phyloP scores from a whole-genome alignment of 37 sponge, comb jelly and placozoan species.

The Diacarnus erythraeanus region DNA sequence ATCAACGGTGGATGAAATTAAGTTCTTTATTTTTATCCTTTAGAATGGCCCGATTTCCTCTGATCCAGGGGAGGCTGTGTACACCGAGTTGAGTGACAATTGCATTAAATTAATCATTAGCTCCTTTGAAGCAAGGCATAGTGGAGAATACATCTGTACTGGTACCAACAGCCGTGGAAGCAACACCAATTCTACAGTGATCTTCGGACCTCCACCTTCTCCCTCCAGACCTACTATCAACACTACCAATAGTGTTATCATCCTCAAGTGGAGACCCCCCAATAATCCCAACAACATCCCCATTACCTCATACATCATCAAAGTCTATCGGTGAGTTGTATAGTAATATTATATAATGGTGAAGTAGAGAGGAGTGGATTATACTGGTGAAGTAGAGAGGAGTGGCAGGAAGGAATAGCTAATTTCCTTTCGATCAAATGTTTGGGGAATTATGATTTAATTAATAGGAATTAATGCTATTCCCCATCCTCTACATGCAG shows the following conservation, averaged over 20 bases:
- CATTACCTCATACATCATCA: not conserved
- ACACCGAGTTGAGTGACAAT: not conserved
- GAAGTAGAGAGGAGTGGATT: not conserved
- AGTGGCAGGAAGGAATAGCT: too few species aligned
- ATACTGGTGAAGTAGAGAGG: not conserved
- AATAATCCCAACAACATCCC: not conserved
- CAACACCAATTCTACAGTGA: not conserved
- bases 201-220: constrained; percentile 18
- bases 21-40: not conserved
- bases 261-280: not conserved
- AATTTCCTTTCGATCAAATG: not conserved
- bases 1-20: too few species aligned
- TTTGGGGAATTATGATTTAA: not conserved
- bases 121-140: not conserved
- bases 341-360: too few species aligned
- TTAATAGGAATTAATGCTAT: not conserved
- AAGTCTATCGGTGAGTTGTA: not conserved
- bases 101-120: not conserved
- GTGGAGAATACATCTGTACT: constrained; percentile 24
- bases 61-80: not conserved
- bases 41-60: not conserved
- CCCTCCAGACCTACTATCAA: too few species aligned
- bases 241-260: not conserved
- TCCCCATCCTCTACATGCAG: not conserved
- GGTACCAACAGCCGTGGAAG: constrained; percentile 11